phyloP scores from a whole-genome alignment of 1,140 invertebrate genomes.

The Phenacoccus solenopsis region DNA sequence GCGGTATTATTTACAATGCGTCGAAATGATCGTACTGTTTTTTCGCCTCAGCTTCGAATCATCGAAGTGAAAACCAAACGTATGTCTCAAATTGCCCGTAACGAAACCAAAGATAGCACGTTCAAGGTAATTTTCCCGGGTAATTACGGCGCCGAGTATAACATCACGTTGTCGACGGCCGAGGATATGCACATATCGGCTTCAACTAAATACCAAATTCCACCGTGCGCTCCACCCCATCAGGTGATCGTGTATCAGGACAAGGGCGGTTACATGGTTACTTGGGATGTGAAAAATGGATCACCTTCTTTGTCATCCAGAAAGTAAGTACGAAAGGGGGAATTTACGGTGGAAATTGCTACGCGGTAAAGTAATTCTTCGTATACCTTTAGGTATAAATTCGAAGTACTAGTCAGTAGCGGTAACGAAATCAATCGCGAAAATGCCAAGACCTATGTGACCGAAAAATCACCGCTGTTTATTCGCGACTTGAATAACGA shows the following conservation, averaged over 20 bases:
- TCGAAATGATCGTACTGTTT: not conserved
- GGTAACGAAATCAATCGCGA: slow-evolving; percentile 41
- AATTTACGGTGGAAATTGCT: not conserved
- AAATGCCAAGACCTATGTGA: slow-evolving; percentile 34
- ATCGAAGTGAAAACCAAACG: slow-evolving; percentile 44
- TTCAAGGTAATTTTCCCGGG: slow-evolving; percentile 35
- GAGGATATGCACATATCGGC: slow-evolving; percentile 36
- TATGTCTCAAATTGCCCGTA: slow-evolving; percentile 15
- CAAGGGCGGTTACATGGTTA: slow-evolving; percentile 45
- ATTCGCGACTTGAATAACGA: slow-evolving; percentile 38
- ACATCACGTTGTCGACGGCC: slow-evolving; percentile 39
- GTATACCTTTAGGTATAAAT: slow-evolving; percentile 38
- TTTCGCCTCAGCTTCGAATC: slow-evolving; percentile 22
- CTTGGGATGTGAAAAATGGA: slow-evolving; percentile 38
- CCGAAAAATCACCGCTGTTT: slow-evolving; percentile 42
- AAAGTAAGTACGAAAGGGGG: not conserved
- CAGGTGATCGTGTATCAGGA: slow-evolving; percentile 43
- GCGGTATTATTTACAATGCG: too few relatives aligned
- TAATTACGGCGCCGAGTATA: slow-evolving; percentile 48
- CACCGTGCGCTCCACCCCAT: slow-evolving; percentile 46
- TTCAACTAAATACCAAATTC: slow-evolving; percentile 40
- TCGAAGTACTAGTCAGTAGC: slow-evolving; percentile 48
- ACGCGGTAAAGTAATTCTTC: not conserved
- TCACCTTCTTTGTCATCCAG: slow-evolving; percentile 27
- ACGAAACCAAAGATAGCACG: slow-evolving; percentile 1